Base-by-base conservation (phyloP, 2,888 invertebrate species). In the Ochlodes sylvanus region DNA sequence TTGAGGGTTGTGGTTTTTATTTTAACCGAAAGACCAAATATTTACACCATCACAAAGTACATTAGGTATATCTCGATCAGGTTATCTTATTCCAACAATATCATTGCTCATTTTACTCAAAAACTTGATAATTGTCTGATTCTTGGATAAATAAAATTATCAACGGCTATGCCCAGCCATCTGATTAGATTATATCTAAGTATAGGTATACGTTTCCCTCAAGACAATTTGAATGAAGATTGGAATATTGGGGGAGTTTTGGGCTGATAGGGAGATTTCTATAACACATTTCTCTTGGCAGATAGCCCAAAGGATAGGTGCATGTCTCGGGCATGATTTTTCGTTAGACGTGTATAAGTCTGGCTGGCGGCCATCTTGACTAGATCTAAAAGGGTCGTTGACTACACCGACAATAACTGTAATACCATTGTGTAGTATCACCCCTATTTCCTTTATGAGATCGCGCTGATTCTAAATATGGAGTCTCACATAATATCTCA, bases 311-410 rank as follows among this genome's bases (percentile, higher is more conserved):
- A 72, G 71, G 74, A 75, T 70, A 71, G 76, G 79, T 82, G 78
- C 80, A 83, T 78, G 84, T 79, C 76, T 81, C 80, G 76, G 77
- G 72, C 74, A 72, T 76, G 75, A 75, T 82, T 85, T 86, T 85
- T 86, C 76, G 72, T 75, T 63, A 81, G 79, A 79, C 79, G 77
- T 80, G 77, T 74, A 72, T 75, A 74, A 72, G 81, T 81, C 85
- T 89, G 89, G 87, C 82, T 72, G 75, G 69, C 76, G 68, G 89
- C 88, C 88, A 89, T 86, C 76, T 80, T 80, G 76, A 76, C 75
- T 75, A 76, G 76, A 79, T 78, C 75, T 78, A 73, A 75, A 79
- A 81, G 78, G 85, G 83, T 83, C 82, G 79, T 80, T 85, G 81
- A 82, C 81, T 79, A 79, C 73, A 70, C 70, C 41, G 17, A 60